Base-by-base conservation (phyloP, 30 jellyfish, hydroid and myxozoan genomes). In the Aurelia coerulea region DNA sequence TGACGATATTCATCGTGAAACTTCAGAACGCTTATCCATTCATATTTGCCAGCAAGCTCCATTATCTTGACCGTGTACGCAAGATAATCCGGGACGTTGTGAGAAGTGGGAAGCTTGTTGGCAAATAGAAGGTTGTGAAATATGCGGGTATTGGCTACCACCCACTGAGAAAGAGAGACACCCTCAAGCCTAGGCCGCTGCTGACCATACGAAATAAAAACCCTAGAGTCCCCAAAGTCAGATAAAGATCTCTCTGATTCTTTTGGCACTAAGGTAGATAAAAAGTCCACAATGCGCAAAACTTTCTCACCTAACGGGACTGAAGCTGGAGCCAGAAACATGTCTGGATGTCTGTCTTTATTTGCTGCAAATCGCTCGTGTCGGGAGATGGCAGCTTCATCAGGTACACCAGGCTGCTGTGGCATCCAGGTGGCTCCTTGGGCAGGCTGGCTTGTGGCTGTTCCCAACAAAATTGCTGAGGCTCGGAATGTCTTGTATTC, bases 21-120 rank as follows among this genome's bases (percentile, higher is more conserved):
- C n/a, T n/a, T n/a, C n/a, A n/a, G n/a, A n/a, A n/a, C n/a, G n/a
- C n/a, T n/a, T n/a, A n/a, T n/a, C n/a, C n/a, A n/a, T n/a, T n/a
- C 49, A 66, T 66, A 66, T 35, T 66, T 66, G 3, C 52, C 32
- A 31, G 77, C 77, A 31, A 66, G 53, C 53, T 66, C 77, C 53
- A 66, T 23, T 16, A 66, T 29, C 41, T 66, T 66, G 53, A 66
- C 77, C 18, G 77, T 23, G 41, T 66, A 66, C 2, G 77, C 49
- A 15, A 66, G 77, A 66, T 66, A 66, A 16, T 66, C 77, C 41
- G 3, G 32, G 77, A 66, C 18, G 49, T 66, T 60, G 46, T 37
- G 46, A 37, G 46, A 37, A 37, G 46, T 37, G 46, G 46, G 46
- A 4, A 66, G 77, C 32, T 29, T 14, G 49, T 14, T 66, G 53